Base-by-base conservation (phyloP, 2,113 vertebrate species). In the Burhinus bistriatus region DNA sequence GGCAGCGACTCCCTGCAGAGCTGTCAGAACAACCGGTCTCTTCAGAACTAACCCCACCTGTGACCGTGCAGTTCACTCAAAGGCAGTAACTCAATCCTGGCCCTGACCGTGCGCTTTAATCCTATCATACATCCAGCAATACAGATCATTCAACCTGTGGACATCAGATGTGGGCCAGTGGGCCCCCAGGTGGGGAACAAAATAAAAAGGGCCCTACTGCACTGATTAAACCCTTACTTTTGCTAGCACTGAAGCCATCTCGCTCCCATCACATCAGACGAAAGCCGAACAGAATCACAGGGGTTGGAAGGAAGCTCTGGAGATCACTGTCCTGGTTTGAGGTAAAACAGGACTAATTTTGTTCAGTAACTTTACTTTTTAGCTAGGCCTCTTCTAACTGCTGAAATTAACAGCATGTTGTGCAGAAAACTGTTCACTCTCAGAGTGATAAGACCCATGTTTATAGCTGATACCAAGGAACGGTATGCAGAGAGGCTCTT, bases 101-200 rank as follows among this genome's bases (percentile, higher is more conserved):
- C 38, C 47, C 38, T 9, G 44, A 6, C 38, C 12, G 52, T 5
- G 3, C 7, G 0, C 29, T 16, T 14, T 9, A 15, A 5, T 18
- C 38, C 15, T 11, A 15, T 1, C 49, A 2, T 9, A 11, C 38
- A 23, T 5, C 21, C 62, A 40, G 40, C 26, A 21, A 14, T 3
- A 6, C 6, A 5, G 15, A 26, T 4, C 47, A 16, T 6, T 0
- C 16, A 7, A 0, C 29, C 52, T 8, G 2, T 0, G 42, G 40
- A 26, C 32, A 29, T 0, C 64, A 30, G 19, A 3, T 0, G 1
- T 5, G 32, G 15, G 47, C 30, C 55, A 29, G 51, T 2, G 12
- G 17, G 36, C 25, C 44, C 36, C 30, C 10, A 32, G 5, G 9
- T 1, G 16, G 16, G 58, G 3, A 42, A 12, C 17, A 3, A 20